Conservation (phyloP, 2,113 vertebrate species). For the Plectropomus leopardus region DNA sequence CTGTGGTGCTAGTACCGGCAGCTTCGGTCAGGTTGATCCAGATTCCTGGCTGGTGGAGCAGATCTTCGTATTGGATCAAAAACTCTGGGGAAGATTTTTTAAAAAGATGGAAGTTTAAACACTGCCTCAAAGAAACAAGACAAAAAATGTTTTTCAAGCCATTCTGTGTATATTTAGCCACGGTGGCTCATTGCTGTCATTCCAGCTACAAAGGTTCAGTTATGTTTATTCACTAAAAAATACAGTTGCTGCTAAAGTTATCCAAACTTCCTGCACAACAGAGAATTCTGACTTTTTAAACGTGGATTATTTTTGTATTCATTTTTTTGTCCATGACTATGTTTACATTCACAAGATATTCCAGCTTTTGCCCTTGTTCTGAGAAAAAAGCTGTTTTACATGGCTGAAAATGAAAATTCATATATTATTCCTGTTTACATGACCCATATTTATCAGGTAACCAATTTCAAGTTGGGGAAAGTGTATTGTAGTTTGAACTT, state of each 20-base stretch:
- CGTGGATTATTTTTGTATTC: background rate
- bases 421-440: too few relatives aligned
- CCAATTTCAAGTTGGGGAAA: background rate
- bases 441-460: background rate
- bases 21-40: constrained; percentile 92
- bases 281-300: background rate
- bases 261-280: background rate
- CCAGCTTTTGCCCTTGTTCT: too few relatives aligned
- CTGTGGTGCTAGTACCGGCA: constrained; percentile 86
- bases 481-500: background rate
- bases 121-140: background rate
- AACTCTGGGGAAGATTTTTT: constrained; percentile 83
- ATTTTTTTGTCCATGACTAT: too few relatives aligned
- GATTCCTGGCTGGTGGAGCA: constrained; percentile 88
- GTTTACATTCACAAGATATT: too few relatives aligned
- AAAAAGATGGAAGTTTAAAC: background rate
- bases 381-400: too few relatives aligned
- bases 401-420: too few relatives aligned
- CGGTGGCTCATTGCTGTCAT: too few relatives aligned
- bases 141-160: background rate
- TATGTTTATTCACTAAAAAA: background rate
- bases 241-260: background rate
- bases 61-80: constrained; percentile 93
- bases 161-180: constrained; percentile 7
- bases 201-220: too few relatives aligned